phyloP scores from a whole-genome alignment of 2,113 vertebrate genomes.

The Galbula dea region DNA sequence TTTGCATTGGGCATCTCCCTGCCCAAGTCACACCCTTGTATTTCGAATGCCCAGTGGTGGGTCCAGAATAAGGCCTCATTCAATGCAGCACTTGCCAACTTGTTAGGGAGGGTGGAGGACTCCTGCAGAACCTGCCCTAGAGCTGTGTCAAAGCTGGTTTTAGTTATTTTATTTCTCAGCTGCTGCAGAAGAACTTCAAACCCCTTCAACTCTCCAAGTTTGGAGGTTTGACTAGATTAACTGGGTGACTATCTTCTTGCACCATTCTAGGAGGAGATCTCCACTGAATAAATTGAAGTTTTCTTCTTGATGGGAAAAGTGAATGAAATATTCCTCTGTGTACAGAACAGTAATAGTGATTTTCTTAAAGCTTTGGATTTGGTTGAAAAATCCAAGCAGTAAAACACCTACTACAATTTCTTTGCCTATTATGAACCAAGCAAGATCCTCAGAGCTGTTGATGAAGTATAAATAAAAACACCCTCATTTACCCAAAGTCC shows the following conservation, averaged over 20 bases:
- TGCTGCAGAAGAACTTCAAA: neutral
- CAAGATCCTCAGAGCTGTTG: slow-evolving; percentile 27
- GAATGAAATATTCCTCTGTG: neutral
- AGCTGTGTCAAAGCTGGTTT: neutral
- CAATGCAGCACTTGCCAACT: neutral
- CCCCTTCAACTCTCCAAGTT: neutral
- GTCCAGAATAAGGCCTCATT: neutral
- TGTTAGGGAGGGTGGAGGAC: neutral
- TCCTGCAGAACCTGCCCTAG: rapidly evolving
- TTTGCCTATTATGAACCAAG: neutral
- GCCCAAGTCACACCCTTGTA: rapidly evolving
- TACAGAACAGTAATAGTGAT: rapidly evolving
- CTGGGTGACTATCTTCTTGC: neutral
- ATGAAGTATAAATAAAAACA: slow-evolving; percentile 41
- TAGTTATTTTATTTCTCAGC: neutral
- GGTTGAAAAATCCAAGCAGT: neutral
- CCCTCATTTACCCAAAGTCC: neutral
- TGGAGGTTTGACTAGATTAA: neutral
- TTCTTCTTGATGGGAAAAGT: neutral
- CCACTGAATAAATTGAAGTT: neutral
- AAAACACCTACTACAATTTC: neutral
- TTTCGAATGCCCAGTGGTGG: rapidly evolving
- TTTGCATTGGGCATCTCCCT: neutral
- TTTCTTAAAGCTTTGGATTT: neutral
- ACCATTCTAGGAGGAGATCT: neutral